Base-by-base conservation (phyloP, 2,888 invertebrate genomes). In the Carterocephalus palaemon region DNA sequence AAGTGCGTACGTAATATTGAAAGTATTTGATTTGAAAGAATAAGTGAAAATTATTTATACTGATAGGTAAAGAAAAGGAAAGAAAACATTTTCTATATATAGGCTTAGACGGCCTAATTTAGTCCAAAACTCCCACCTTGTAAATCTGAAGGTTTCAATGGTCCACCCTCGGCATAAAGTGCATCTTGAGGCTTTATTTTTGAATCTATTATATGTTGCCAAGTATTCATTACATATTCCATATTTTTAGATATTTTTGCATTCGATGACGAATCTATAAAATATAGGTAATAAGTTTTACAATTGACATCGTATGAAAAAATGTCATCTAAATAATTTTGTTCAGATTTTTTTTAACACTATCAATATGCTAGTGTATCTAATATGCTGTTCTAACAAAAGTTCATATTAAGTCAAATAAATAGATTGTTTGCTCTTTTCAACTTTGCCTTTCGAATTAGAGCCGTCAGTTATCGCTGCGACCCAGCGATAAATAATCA, bases 161-260 rank as follows among this genome's bases (percentile, higher is more conserved):
- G 84, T 16, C 86, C 86, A 43, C 86, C 86, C 60, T 86, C 86
- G 3, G 85, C 77, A 48, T 82, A 84, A 22, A 85, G 53, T 8
- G 74, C 72, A 26, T 64, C 75, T 56, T 70, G 64, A 34, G 77
- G 71, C 57, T 78, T 77, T 24, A 66, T 51, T 48, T 80, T 76
- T 13, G 79, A 65, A 49, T 74, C 67, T 23, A 79, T 66, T 20
- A 80, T 66, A 45, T 76, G 71, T 36, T 70, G 66, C 82, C 81
- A 82, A 45, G 77, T 78, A 53, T 85, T 81, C 68, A 81, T 72
- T 40, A 84, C 63, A 54, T 82, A 80, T 55, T 81, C 76, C 77
- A 82, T 77, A 53, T 82, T 81, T 57, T 83, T 81, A 1, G 75
- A 65, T 54, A 72, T 62, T 52, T 76, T 76, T 2, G 37, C 50